Evolutionary conservation across 2,113 vertebrate genomes (phyloP).

Genomic region (Amblyopsis rosae): DNA sequence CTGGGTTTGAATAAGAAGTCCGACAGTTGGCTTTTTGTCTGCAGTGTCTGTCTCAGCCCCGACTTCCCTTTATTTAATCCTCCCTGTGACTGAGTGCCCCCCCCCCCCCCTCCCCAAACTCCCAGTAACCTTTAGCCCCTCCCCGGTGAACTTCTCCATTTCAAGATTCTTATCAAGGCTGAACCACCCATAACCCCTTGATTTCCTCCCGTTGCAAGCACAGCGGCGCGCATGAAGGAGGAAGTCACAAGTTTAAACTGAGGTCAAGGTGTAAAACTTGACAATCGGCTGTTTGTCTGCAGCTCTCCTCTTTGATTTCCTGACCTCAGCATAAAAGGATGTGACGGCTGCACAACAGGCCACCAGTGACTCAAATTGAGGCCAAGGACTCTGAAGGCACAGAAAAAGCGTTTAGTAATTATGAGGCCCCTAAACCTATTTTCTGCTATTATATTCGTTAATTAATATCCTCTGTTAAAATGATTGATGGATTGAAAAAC

Average conservation of each 20-base stretch:
- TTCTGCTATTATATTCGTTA: conserved; percentile 44
- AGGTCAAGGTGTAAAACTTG: conserved; percentile 72
- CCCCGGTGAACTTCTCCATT: conserved; percentile 74
- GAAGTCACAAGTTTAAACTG: conserved; percentile 66
- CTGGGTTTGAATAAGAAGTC: conserved; percentile 52
- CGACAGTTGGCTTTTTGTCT: conserved; percentile 71
- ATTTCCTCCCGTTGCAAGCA: conserved; percentile 68
- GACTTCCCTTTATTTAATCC: conserved; percentile 75
- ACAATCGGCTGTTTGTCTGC: conserved; percentile 75
- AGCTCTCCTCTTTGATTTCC: conserved; percentile 66
- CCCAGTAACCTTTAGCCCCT: conserved; percentile 71
- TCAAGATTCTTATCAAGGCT: conserved; percentile 78
- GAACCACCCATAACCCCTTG: conserved; percentile 74
- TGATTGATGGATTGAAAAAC: neutral
- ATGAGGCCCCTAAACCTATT: conserved; percentile 40
- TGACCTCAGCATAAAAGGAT: conserved; percentile 55
- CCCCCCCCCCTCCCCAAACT: conserved; percentile 78
- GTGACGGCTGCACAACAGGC: conserved; percentile 45
- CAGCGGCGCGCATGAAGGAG: conserved; percentile 59
- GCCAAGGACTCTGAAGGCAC: conserved; percentile 44
- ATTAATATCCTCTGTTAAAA: neutral
- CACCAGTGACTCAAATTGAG: conserved; percentile 41
- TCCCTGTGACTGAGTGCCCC: conserved; percentile 71
- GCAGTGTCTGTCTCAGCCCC: conserved; percentile 61
- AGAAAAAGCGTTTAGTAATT: conserved; percentile 44